Base-by-base conservation (phyloP, 2,888 invertebrate genomes). In the Aporophyla nigra region DNA sequence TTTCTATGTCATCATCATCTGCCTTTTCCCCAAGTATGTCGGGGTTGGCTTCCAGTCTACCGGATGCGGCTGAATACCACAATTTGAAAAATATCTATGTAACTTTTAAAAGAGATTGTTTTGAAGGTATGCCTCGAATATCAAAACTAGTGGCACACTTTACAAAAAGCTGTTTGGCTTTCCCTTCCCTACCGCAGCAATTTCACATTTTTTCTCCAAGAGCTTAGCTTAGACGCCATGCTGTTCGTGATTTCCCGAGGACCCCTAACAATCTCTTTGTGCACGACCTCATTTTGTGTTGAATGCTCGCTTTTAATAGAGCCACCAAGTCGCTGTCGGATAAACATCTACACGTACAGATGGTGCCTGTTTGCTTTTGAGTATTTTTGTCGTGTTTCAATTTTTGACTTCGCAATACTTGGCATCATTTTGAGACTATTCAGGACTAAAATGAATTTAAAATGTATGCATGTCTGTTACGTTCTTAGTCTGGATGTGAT, bases 231-330 rank as follows among this genome's bases (percentile, higher is more conserved):
- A 85, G 80, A 86, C 86, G 83, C 70, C 79, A 78, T 75, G 80
- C 87, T 82, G 89, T 87, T 93, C 92, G 92, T 93, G 93, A 93
- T 94, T 91, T 93, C 90, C 92, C 90, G 91, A 92, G 93, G 92
- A 93, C 89, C 89, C 86, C 92, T 94, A 94, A 94, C 93, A 93
- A 93, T 94, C 93, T 92, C 92, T 93, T 93, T 92, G 93, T 93
- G 92, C 92, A 91, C 93, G 95, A 94, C 94, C 94, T 94, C 94
- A 92, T 94, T 94, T 93, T 90, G 91, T 87, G 86, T 86, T 93
- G 93, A 94, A 93, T 92, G 89, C 92, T 82, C 89, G 90, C 85
- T 88, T 91, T 91, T 91, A 91, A 92, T 91, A 89, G 87, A 89
- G 88, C 87, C 89, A 87, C 89, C 89, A 86, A 89, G 90, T 86